A percentile compares a stretch with the other conserved stretches of the same genome.
phyloP scores from a whole-genome alignment of 2,797 vertebrate species.

The Phoeniculus purpureus region DNA sequence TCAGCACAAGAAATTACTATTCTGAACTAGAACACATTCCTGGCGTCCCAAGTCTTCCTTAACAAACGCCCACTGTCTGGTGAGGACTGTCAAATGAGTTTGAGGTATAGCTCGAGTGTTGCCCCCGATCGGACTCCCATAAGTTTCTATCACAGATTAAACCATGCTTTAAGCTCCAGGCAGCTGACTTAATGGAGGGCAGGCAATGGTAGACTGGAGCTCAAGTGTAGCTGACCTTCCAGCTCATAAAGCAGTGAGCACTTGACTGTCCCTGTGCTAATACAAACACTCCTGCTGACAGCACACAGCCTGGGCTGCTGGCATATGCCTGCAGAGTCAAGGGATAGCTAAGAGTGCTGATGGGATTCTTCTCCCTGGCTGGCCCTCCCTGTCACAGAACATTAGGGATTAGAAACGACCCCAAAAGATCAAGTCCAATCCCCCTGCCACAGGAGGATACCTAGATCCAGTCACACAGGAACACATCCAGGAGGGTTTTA shows the following conservation, averaged over 20 bases:
- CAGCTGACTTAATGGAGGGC: slow-evolving; percentile 65
- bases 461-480: too few relatives aligned
- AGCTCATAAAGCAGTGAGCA: slow-evolving; percentile 56
- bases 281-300: slow-evolving; percentile 1
- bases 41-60: slow-evolving; percentile 3
- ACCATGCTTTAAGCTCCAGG: slow-evolving; percentile 58
- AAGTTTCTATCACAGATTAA: slow-evolving; percentile 59
- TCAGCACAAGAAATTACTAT: neutral
- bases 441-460: too few relatives aligned
- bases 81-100: neutral
- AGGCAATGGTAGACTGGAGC: slow-evolving; percentile 51
- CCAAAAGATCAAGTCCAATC: too few relatives aligned
- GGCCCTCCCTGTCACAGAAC: neutral
- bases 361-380: neutral
- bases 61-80: neutral
- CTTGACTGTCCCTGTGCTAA: neutral
- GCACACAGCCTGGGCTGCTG: neutral
- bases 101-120: slow-evolving; percentile 51
- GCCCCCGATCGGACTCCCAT: slow-evolving; percentile 51
- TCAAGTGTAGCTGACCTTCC: slow-evolving; percentile 64
- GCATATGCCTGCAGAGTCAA: neutral
- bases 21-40: neutral
- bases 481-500: too few relatives aligned
- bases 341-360: neutral
- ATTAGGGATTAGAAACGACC: too few relatives aligned